Evolutionary conservation across 1,140 invertebrate species (phyloP).

Genomic region (Philaenus spumarius): DNA sequence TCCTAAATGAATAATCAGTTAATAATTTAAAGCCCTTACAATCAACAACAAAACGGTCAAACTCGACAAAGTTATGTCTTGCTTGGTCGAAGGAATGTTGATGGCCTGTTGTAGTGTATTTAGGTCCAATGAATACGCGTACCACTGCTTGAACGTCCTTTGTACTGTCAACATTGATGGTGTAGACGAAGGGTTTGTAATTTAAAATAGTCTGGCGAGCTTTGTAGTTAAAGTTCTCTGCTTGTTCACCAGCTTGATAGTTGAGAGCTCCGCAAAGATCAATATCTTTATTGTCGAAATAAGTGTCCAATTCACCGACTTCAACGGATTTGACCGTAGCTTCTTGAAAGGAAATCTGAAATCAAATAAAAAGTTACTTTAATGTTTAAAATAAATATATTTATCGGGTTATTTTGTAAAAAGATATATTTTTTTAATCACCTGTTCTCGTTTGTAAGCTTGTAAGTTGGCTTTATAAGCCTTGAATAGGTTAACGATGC

Average conservation of each 20-base stretch:
- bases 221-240: slow-evolving; percentile 3
- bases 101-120: slow-evolving; percentile 51
- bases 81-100: slow-evolving; percentile 29
- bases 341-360: slow-evolving; percentile 23
- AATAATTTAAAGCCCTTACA: too few species aligned
- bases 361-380: too few species aligned
- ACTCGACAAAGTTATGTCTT: slow-evolving; percentile 33
- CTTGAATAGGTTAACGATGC: slow-evolving; percentile 45
- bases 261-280: slow-evolving; percentile 47
- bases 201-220: slow-evolving; percentile 49
- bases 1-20: too few species aligned
- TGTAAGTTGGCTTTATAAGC: slow-evolving; percentile 44
- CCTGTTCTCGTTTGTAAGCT: slow-evolving; percentile 49
- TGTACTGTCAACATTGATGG: slow-evolving; percentile 49
- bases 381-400: too few species aligned
- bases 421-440: neutral
- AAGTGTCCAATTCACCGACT: slow-evolving; percentile 5
- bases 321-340: slow-evolving; percentile 38
- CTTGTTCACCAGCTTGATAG: slow-evolving; percentile 44
- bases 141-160: slow-evolving; percentile 46
- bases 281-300: slow-evolving; percentile 39
- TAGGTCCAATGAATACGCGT: slow-evolving; percentile 61
- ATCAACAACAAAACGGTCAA: slow-evolving; percentile 36
- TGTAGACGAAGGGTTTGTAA: slow-evolving; percentile 59
- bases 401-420: too few species aligned